These are phyloP conservation scores for Argya squamiceps DNA, from an alignment of 2,797 vertebrate genomes.

Conservation along the genomic window DNA sequence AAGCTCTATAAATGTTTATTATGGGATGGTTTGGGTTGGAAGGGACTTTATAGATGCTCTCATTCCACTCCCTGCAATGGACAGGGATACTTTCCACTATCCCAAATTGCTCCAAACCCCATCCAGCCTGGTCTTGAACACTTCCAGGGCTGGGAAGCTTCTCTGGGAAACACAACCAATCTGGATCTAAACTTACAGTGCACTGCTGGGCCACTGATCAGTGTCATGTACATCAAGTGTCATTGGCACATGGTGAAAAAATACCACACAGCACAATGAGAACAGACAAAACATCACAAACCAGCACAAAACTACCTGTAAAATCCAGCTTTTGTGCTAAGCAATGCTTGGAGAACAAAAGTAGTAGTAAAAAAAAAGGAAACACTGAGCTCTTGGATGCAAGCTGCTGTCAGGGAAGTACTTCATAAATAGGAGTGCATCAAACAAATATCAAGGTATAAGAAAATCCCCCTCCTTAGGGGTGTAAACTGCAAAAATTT, in stretches of 20 bases:
- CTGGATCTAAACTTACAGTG: not conserved
- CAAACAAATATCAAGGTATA: not conserved
- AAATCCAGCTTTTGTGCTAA: not conserved
- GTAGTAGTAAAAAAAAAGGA: not conserved
- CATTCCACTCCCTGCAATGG: not conserved
- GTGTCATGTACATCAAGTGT: accelerated
- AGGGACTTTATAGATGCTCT: not conserved
- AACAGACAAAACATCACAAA: not conserved
- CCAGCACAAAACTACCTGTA: not conserved
- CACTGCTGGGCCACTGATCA: not conserved
- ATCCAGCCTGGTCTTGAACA: not conserved
- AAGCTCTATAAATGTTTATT: not conserved
- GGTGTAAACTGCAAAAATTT: not conserved
- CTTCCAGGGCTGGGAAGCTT: not conserved
- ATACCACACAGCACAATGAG: accelerated
- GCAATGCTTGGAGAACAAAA: not conserved
- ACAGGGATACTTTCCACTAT: not conserved
- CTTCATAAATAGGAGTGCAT: not conserved
- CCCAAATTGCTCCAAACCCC: not conserved
- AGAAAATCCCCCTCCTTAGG: not conserved
- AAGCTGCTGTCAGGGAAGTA: not conserved
- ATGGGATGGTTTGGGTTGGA: not conserved
- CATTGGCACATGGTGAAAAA: not conserved
- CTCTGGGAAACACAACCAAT: not conserved
- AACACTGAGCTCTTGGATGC: not conserved